Base-by-base conservation (phyloP, 2,797 vertebrate genomes). In the Champsocephalus gunnari region DNA sequence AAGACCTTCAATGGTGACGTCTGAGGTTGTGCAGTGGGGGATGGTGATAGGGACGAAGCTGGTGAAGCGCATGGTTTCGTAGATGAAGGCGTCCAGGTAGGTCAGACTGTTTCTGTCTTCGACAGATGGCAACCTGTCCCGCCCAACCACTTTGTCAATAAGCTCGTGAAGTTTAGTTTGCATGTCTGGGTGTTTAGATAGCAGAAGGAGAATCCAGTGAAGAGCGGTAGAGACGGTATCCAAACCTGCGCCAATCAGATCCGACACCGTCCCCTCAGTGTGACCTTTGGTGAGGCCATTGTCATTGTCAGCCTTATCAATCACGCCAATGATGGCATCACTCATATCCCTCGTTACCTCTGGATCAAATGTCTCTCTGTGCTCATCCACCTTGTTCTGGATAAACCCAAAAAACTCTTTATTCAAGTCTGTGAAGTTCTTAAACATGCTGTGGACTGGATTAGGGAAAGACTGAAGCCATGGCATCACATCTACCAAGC, bases 391-490 rank as follows among this genome's bases (percentile, higher is more conserved):
- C 66, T 96, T 95, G 74, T 62, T 70, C 5, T 74, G 71, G n/a
- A 97, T 82, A 58, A 96, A 97, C 8, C 53, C 24, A 51, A 94
- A 95, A 78, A 96, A 94, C 61, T 96, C 95, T 1, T 48, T 4
- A 71, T 95, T 97, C 45, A 96, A 86, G 1, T 85, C 66, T 76
- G 94, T 93, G 80, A 97, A 96, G 81, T 73, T 94, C 3, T 83
- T 90, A 85, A 94, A 96, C 59, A 94, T 32, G 1, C 83, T 92
- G 17, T 94, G 92, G 16, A 96, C 94, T 0, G 96, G 95, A 82
- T 96, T 97, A 16, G 96, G 96, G 75, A 96, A 96, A 62, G 49
- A 78, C 82, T 94, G 93, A 12, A 96, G 92, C 96, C 96, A 97
- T 2, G 96, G 95, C 94, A 97, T 94, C 44, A 95, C 90, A 2